Base-by-base conservation (phyloP, 2,888 invertebrate genomes). In the Phaonia tiefii region DNA sequence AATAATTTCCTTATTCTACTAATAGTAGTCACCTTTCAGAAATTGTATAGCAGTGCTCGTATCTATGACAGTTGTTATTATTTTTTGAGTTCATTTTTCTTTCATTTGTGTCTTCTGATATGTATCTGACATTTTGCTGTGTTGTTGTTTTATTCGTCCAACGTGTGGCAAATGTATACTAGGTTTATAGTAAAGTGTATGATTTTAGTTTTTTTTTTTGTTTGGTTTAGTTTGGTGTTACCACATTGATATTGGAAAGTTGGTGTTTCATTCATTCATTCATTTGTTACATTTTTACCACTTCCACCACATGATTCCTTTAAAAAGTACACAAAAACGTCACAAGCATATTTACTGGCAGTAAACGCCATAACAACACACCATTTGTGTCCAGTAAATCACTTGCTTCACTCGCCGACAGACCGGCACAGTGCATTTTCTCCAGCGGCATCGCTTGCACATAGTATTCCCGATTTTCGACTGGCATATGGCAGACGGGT, bases 391-490 rank as follows among this genome's bases (percentile, higher is more conserved):
- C 81, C 81, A 81, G 81, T 69, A 81, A 75, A 81, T 81, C 81
- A 84, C 86, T 86, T 84, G 89, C 87, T 83, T 88, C 86, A 86
- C 88, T 88, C 82, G 88, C 85, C 86, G 88, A 88, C 75, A 95
- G 95, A 86, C 95, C 94, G 83, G 94, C 94, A 91, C 96, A 96
- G 88, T 94, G 95, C 96, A 96, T 96, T 89, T 94, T 94, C 84
- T 96, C 95, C 80, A 95, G 91, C 0, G 96, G 96, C 92, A 96
- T 93, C 89, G 93, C 94, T 87, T 96, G 95, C 76, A 96, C 93
- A 87, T 93, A 94, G 91, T 96, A 96, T 89, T 97, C 96, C 37
- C 96, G 93, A 89, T 96, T 96, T 88, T 96, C 96, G 85, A 92
- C 92, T 54, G 92, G 91, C 96, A 96, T 96, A 82, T 94, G 95